Evolutionary conservation across 2,888 invertebrate species (phyloP).

Genomic region (Eilema caniola): DNA sequence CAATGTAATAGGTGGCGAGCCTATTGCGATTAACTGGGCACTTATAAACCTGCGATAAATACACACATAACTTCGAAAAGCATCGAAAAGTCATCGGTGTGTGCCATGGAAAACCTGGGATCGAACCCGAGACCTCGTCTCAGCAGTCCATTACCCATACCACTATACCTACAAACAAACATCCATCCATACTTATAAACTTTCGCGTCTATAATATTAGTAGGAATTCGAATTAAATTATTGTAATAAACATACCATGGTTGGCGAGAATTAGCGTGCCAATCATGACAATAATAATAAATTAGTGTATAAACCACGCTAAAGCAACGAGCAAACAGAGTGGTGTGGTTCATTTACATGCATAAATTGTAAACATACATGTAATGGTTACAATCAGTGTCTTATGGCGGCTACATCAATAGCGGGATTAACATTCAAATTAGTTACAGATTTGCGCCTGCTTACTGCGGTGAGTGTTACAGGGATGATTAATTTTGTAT

Average conservation of each 20-base stretch:
- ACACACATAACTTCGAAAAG: too few relatives aligned
- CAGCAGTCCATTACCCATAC: too few relatives aligned
- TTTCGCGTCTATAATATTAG: too few relatives aligned
- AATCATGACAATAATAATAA: slow-evolving; percentile 24
- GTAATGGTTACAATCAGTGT: slow-evolving; percentile 27
- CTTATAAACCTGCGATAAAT: too few relatives aligned
- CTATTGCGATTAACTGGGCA: too few relatives aligned
- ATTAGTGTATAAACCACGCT: slow-evolving; percentile 32
- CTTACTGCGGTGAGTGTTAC: slow-evolving; percentile 19
- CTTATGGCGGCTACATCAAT: slow-evolving; percentile 23
- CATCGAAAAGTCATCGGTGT: too few relatives aligned
- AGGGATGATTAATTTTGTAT: slow-evolving; percentile 28
- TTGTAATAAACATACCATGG: neutral
- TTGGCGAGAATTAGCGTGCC: slow-evolving; percentile 13
- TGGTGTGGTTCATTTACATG: slow-evolving; percentile 30
- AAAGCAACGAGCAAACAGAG: slow-evolving; percentile 24
- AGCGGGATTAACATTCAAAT: slow-evolving; percentile 31
- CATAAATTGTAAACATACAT: slow-evolving; percentile 29
- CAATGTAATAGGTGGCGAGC: too few relatives aligned
- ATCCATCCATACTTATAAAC: too few relatives aligned
- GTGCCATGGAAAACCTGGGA: too few relatives aligned
- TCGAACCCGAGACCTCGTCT: too few relatives aligned
- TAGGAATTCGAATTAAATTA: neutral
- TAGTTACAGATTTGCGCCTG: slow-evolving; percentile 24
- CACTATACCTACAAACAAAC: too few relatives aligned